phyloP scores from a whole-genome alignment of 2,888 invertebrate species.

The Agrotis exclamationis region DNA sequence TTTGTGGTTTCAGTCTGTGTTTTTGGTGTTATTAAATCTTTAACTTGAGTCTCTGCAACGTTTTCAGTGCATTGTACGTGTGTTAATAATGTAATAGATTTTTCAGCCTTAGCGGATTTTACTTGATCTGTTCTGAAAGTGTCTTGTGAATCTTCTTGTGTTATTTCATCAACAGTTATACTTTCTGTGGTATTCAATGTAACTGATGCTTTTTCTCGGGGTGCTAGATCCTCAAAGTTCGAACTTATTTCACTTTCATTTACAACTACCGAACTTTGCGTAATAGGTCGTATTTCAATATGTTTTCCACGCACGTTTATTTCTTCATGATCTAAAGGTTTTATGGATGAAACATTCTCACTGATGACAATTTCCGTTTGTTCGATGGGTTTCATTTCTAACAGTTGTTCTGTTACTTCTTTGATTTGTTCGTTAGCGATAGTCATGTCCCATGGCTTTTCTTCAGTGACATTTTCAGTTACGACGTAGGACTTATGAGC shows the following conservation, averaged over 20 bases:
- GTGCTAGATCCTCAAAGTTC: slow-evolving; percentile 64
- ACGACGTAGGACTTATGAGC: slow-evolving; percentile 76
- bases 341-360: slow-evolving; percentile 73
- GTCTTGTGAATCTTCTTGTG: slow-evolving; percentile 77
- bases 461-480: slow-evolving; percentile 79
- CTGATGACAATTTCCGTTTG: slow-evolving; percentile 77
- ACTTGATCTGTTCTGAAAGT: slow-evolving; percentile 69
- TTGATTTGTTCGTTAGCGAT: slow-evolving; percentile 80
- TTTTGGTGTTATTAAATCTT: slow-evolving; percentile 74
- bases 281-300: slow-evolving; percentile 74
- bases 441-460: slow-evolving; percentile 83
- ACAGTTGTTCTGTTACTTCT: slow-evolving; percentile 79
- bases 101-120: slow-evolving; percentile 77
- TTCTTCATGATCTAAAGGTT: slow-evolving; percentile 59
- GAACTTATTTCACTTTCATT: slow-evolving; percentile 79
- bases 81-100: slow-evolving; percentile 77
- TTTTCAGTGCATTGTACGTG: slow-evolving; percentile 84
- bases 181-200: slow-evolving; percentile 76
- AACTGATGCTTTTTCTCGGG: slow-evolving; percentile 74
- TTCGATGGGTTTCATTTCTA: slow-evolving; percentile 77
- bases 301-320: slow-evolving; percentile 67
- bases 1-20: slow-evolving; percentile 73
- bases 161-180: slow-evolving; percentile 80
- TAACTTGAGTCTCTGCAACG: slow-evolving; percentile 74
- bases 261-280: slow-evolving; percentile 74